A percentile compares a stretch with the other conserved stretches of the same genome.
phyloP scores from a whole-genome alignment of 1,140 invertebrate species.

The Leptinotarsa texana region DNA sequence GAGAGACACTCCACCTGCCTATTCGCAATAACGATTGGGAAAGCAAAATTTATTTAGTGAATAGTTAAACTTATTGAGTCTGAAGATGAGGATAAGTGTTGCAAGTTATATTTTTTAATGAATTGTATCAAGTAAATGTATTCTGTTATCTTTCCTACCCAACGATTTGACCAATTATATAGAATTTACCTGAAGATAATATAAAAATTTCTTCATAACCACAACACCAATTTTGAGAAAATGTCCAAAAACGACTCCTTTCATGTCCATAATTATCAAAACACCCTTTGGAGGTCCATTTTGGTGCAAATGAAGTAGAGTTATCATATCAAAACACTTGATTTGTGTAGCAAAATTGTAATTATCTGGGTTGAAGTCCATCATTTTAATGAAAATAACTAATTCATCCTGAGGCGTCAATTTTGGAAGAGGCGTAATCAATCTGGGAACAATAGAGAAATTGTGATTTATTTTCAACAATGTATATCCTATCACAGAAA shows the following conservation, averaged over 20 bases:
- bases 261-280: constrained; percentile 66
- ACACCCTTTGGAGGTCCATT: constrained; percentile 62
- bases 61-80: too few species aligned
- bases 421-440: constrained; percentile 54
- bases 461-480: too few species aligned
- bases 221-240: constrained; percentile 63
- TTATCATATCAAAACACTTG: constrained; percentile 62
- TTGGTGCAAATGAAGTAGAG: constrained; percentile 59
- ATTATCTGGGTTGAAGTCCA: constrained; percentile 61
- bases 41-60: too few species aligned
- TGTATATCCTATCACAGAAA: not conserved
- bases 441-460: constrained; percentile 27
- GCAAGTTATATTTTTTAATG: too few species aligned
- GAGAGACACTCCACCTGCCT: too few species aligned
- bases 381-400: constrained; percentile 59
- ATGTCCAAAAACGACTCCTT: constrained; percentile 62
- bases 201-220: constrained; percentile 66
- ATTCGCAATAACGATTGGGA: too few species aligned
- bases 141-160: too few species aligned
- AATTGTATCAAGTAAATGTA: too few species aligned
- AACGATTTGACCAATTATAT: too few species aligned
- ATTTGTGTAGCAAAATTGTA: constrained; percentile 61
- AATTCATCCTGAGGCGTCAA: constrained; percentile 62
- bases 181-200: constrained; percentile 63
- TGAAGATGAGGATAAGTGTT: too few species aligned